Evolutionary conservation across 2,113 vertebrate species (phyloP), one percentile per base, ranked within the genome.

Genomic region (Maccullochella peelii): DNA sequence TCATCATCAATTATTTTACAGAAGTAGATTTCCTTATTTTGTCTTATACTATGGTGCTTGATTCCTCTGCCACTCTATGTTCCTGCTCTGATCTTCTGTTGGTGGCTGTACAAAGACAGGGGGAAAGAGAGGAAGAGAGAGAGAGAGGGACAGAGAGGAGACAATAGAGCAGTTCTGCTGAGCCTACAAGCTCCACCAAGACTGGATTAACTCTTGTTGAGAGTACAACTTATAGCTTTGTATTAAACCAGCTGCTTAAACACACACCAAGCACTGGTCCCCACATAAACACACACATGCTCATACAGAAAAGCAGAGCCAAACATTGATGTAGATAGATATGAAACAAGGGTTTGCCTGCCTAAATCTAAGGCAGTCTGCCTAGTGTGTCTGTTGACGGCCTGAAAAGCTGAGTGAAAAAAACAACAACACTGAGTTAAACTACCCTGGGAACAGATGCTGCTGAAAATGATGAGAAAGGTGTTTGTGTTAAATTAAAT

Each of bases 141-240:
- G 27, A 76, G 59, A 61, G 42, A 52, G 55, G 21, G 44, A 38
- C 27, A 49, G 58, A 57, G 38, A 11, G 23, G 36, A 59, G 58
- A 84, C n/a, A 80, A 86, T 68, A 71, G 63, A 52, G 58, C 67
- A 72, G 79, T 82, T 67, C 36, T 85, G 88, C 88, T 77, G 79
- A 90, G 83, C 81, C 83, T 83, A 89, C 49, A 80, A 62, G 63
- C 85, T 81, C 57, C 70, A 85, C 70, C 80, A 85, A 80, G 81
- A 79, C 87, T 59, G 85, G 89, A 92, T 92, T 93, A 91, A 88
- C 86, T 89, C 69, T 55, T 89, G 86, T 76, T 92, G 90, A 90
- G 83, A 75, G 73, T 66, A 82, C 61, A 71, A 86, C 83, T 78
- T 90, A 84, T 47, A 87, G 84, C 88, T 84, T 85, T 89, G 82